Evolutionary conservation across 2,888 invertebrate genomes (phyloP).

Genomic region (Odontocerum albicorne): DNA sequence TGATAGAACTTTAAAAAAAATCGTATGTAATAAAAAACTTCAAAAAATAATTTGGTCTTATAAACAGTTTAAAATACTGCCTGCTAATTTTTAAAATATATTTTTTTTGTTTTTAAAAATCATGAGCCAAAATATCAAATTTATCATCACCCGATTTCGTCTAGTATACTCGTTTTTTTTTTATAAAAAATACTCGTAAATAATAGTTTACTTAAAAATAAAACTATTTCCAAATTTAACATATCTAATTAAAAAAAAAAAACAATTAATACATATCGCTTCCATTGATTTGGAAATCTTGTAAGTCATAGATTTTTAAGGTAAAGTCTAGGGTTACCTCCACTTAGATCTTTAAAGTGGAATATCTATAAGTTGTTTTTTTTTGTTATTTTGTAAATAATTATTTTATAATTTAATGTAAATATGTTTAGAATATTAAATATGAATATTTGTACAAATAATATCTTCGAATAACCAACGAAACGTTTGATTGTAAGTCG

Average conservation of each 20-base stretch:
- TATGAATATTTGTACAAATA: constrained; percentile 33
- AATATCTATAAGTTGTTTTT: constrained; percentile 1
- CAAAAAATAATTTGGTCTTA: no score
- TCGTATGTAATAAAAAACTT: no score
- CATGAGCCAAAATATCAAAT: not conserved
- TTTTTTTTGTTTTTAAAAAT: not conserved
- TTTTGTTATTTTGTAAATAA: constrained; percentile 19
- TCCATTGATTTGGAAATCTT: constrained; percentile 26
- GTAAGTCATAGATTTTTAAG: constrained; percentile 9
- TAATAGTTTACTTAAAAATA: not conserved
- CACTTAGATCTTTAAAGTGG: not conserved
- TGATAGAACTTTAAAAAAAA: no score
- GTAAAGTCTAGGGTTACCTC: constrained; percentile 10
- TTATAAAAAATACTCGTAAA: not conserved
- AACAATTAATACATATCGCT: constrained; percentile 33
- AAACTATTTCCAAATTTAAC: constrained; percentile 26
- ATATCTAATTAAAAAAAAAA: constrained; percentile 31
- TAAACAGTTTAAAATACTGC: not conserved
- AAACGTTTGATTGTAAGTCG: constrained; percentile 28
- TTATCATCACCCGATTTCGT: no score
- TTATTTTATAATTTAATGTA: constrained; percentile 4
- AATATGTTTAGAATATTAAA: constrained; percentile 8
- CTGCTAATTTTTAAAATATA: not conserved
- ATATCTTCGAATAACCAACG: constrained; percentile 33
- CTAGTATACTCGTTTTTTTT: no score